These are phyloP conservation scores for Temnothorax longispinosus DNA, from an alignment of 1,140 invertebrate species.

Conservation along the genomic window DNA sequence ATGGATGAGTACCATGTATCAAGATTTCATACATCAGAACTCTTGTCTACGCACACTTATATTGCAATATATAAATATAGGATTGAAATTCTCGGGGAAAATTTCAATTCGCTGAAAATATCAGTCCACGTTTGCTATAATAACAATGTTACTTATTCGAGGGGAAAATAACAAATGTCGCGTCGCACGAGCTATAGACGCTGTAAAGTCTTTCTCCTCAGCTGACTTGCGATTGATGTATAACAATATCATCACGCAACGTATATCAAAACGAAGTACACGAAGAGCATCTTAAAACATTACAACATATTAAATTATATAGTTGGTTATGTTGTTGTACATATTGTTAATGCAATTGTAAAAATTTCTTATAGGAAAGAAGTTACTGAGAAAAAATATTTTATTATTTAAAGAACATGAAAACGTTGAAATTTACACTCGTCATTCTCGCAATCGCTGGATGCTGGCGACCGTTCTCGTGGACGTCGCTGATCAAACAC, in stretches of 20 bases:
- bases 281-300: neutral
- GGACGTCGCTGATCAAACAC: conserved; percentile 22
- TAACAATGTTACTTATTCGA: neutral
- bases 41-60: neutral
- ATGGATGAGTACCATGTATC: neutral
- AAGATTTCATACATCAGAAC: neutral
- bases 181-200: neutral
- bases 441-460: conserved; percentile 37
- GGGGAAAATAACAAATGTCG: neutral
- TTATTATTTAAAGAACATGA: neutral
- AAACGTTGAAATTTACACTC: neutral
- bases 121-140: neutral
- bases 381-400: neutral
- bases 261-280: neutral
- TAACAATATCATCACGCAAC: neutral
- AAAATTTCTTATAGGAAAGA: neutral
- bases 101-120: neutral
- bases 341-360: neutral
- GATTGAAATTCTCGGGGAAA: neutral
- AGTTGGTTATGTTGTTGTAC: neutral
- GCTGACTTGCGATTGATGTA: neutral
- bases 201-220: neutral
- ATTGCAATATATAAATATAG: neutral
- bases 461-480: conserved; percentile 17
- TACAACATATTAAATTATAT: neutral